phyloP scores from a whole-genome alignment of 35 echinoderm and acorn worm genomes.

The Lytechinus variegatus region DNA sequence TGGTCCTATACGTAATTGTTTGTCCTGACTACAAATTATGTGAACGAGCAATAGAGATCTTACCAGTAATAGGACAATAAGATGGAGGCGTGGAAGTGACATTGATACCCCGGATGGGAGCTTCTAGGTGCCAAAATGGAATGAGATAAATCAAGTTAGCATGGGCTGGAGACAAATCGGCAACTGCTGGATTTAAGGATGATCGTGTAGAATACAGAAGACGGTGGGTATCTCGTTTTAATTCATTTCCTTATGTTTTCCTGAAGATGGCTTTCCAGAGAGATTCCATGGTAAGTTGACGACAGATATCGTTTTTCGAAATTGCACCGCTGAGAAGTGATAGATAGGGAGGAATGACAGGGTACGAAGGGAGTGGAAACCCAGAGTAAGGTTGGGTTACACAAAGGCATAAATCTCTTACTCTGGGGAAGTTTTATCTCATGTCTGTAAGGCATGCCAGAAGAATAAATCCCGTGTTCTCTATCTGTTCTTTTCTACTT shows the following conservation, averaged over 20 bases:
- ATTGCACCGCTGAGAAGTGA: slow-evolving; percentile 8
- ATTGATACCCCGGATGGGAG: not conserved
- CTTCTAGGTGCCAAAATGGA: slow-evolving; percentile 4
- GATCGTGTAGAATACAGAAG: not conserved
- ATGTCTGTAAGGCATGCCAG: not conserved
- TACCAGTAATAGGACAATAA: not conserved
- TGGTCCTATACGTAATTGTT: not conserved
- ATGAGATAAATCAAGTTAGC: not conserved
- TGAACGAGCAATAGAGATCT: not conserved
- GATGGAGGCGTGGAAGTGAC: not conserved
- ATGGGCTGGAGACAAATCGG: not conserved
- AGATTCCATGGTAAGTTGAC: slow-evolving; percentile 2
- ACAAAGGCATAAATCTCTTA: slow-evolving; percentile 19
- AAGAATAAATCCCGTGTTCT: not conserved
- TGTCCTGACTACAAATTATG: not conserved
- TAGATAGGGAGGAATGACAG: slow-evolving; percentile 1
- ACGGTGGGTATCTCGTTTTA: not conserved
- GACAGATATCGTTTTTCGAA: slow-evolving; percentile 18
- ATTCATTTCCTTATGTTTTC: slow-evolving; percentile 20
- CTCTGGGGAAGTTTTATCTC: not conserved
- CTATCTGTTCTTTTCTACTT: not conserved
- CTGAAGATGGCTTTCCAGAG: slow-evolving; percentile 16
- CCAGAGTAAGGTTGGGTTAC: not conserved
- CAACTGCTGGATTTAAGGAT: not conserved
- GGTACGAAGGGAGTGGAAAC: not conserved